Base-by-base conservation (phyloP, 2,888 invertebrate species). In the Archips crataeganus region DNA sequence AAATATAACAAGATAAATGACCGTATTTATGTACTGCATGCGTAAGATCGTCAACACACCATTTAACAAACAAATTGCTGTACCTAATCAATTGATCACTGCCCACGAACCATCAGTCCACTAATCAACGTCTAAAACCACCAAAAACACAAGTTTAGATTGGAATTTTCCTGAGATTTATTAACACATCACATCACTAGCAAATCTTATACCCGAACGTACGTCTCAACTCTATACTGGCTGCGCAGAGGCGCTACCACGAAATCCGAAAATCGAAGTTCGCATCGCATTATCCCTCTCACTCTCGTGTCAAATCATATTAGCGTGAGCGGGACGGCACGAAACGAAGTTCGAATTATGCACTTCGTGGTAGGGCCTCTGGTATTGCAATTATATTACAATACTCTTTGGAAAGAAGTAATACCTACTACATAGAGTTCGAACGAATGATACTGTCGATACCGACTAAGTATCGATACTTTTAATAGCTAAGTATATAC, bases 1-100 rank as follows among this genome's bases (percentile, higher is more conserved):
- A 54, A 23, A 23, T 23, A 23, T 54, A 54, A 23, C 51, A 54
- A 15, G 9, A 63, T 54, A 63, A 73, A 66, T 61, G 42, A 42
- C 36, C 59, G 60, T 36, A 54, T 60, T 36, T 34, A 49, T 45
- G 60, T 63, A 65, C 47, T 74, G 70, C 74, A 59, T 59, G 74
- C 66, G 66, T 74, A 66, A 32, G 10, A 66, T 15, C 36, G 34
- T 68, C 13, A 32, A 59, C 59, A 69, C 45, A 74, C 47, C 39
- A 59, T 13, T 39, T 45, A 34, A 57, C 34, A 47, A 70, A 45
- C 54, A 23, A 54, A 62, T 23, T 36, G 39, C 60, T 69, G 39
- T 15, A 32, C 57, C 36, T 61, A 32, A 67, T 45, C 9, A 57
- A 61, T 15, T 60, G 45, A 54, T 54, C 23, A 9, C 8, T 61